A percentile compares a stretch with the other conserved stretches of the same genome.
These are phyloP conservation scores for Anhinga rufa DNA, from an alignment of 2,113 vertebrate species.

Conservation along the genomic window DNA sequence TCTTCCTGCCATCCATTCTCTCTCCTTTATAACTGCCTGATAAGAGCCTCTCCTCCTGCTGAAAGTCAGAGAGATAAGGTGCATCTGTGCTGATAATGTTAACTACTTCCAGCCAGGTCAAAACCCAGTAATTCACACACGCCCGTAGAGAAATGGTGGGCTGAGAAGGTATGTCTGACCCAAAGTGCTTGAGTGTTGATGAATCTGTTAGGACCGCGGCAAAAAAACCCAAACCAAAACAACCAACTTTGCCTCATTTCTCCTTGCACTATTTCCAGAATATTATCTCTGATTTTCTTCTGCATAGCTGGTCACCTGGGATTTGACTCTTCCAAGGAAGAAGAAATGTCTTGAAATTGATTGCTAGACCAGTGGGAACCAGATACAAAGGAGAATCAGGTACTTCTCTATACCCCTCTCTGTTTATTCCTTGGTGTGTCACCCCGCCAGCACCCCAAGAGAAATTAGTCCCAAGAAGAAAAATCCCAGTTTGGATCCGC, in stretches of 20 bases:
- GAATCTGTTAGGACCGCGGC: neutral
- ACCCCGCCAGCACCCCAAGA: neutral
- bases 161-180: neutral
- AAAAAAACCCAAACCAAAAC: neutral
- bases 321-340: neutral
- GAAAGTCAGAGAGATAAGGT: slow-evolving; percentile 26
- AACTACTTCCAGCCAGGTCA: slow-evolving; percentile 21
- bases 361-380: neutral
- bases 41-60: slow-evolving; percentile 3
- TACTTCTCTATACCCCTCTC: neutral
- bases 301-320: neutral
- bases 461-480: neutral
- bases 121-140: neutral
- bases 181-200: neutral
- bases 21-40: neutral
- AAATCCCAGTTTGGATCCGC: neutral
- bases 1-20: neutral
- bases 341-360: neutral
- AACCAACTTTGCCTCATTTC: neutral
- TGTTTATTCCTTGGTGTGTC: neutral
- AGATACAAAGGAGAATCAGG: neutral
- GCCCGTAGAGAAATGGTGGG: neutral
- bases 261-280: neutral
- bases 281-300: neutral
- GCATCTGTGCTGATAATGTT: neutral